phyloP scores from a whole-genome alignment of 2,113 vertebrate genomes.

The Ceratotherium simum region DNA sequence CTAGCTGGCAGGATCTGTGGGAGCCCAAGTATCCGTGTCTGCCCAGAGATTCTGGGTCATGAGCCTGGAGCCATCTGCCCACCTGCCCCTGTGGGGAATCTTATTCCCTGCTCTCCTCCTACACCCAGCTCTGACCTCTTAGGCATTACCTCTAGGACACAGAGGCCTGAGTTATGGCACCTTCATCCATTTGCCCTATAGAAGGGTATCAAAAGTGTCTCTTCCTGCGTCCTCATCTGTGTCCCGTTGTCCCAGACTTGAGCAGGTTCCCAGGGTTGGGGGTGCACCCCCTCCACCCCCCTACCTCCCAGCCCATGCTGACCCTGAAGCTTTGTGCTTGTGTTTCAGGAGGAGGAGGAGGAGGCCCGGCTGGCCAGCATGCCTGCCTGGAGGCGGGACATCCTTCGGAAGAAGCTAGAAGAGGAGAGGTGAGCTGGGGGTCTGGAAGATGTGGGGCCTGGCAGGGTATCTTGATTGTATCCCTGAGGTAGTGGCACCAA shows the following conservation, averaged over 20 bases:
- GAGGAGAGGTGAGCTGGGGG: conserved; percentile 93
- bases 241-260: background rate
- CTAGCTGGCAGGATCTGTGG: background rate
- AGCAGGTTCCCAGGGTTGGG: background rate
- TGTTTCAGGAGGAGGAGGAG: conserved; percentile 93
- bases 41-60: background rate
- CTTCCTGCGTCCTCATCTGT: background rate
- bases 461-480: background rate
- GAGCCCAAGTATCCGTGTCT: background rate
- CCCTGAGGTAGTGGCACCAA: background rate
- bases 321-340: conserved; percentile 40
- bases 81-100: background rate
- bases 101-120: no score
- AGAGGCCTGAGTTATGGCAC: background rate
- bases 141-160: background rate
- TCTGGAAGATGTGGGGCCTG: background rate
- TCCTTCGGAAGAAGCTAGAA: conserved; percentile 97
- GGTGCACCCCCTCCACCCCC: background rate
- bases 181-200: background rate
- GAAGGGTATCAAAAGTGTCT: background rate
- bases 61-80: background rate
- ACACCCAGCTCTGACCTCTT: background rate
- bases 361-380: conserved; percentile 92
- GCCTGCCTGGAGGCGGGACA: conserved; percentile 98
- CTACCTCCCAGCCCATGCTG: background rate